Evolutionary conservation across 1,140 invertebrate genomes (phyloP), one percentile per base, ranked within the genome.

Genomic region (Cydia strobilella): DNA sequence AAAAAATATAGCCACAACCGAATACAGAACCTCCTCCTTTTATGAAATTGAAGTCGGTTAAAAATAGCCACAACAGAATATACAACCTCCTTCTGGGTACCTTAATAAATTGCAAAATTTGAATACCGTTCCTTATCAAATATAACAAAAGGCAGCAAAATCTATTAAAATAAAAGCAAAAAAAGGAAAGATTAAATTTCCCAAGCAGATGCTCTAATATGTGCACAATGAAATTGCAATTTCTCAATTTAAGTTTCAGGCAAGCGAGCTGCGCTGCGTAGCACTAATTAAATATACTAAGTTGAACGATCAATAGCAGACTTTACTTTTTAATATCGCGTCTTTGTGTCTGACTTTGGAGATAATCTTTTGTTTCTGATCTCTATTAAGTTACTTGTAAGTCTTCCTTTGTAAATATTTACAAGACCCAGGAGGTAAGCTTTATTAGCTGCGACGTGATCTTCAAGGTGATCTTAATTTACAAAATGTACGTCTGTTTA

Each of bases 301-400:
- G 54, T 59, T 59, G 54, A 59, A 59, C 54, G 54, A 59, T 20
- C 54, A 23, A 23, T 0, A 20, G n/a, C 20, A 59, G 54, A 59
- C 54, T 59, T 59, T 59, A 59, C 54, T 59, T 59, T 54, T 59
- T 59, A 59, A 59, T 59, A 59, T 59, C 54, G 54, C 54, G 54
- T 59, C 54, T 59, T 59, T 59, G 54, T n/a, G 51, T 23, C 54
- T 59, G 54, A 59, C 54, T 59, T 59, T 59, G 54, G 18, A 59
- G 54, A 59, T 59, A 59, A 59, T 59, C 54, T 59, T 59, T 59
- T 59, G 54, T 59, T 59, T 59, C 54, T 59, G 18, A 59, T 23
- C 54, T 59, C 54, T 59, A 59, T 59, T 59, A 59, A 59, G 54
- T 59, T 23, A 59, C 54, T 59, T 59, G 54, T 59, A 20, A 59